Percentiles rank a stretch among this genome's conserved stretches.
Conservation (phyloP, 1,140 invertebrate species). For the Ostrea edulis region DNA sequence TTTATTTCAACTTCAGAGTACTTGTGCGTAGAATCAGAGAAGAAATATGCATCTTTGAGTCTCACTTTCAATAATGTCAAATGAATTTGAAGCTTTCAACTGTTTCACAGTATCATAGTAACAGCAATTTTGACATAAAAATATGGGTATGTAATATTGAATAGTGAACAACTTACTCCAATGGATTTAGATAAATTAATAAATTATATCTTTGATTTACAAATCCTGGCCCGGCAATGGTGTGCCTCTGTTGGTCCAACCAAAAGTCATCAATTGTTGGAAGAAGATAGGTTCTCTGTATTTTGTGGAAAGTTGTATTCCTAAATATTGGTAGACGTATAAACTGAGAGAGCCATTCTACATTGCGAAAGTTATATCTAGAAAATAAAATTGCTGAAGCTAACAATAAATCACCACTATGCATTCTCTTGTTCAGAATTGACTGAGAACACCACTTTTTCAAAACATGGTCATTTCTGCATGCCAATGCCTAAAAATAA, state of each 20-base stretch:
- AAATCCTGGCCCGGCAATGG: slow-evolving; percentile 37
- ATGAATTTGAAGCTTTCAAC: too few species aligned
- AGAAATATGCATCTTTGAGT: neutral
- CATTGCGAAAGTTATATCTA: slow-evolving; percentile 58
- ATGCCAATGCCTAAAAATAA: slow-evolving; percentile 45
- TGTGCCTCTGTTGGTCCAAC: slow-evolving; percentile 29
- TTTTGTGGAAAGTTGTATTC: slow-evolving; percentile 33
- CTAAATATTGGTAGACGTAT: slow-evolving; percentile 46
- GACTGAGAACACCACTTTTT: slow-evolving; percentile 56
- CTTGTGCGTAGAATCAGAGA: too few species aligned
- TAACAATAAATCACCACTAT: slow-evolving; percentile 56
- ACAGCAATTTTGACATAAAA: too few species aligned
- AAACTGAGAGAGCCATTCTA: slow-evolving; percentile 47
- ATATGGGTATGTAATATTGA: too few species aligned
- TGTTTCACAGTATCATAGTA: too few species aligned
- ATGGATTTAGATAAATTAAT: too few species aligned
- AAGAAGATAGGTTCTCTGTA: slow-evolving; percentile 52
- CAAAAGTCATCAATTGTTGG: slow-evolving; percentile 50
- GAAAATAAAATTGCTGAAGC: slow-evolving; percentile 43
- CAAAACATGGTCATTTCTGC: slow-evolving; percentile 46
- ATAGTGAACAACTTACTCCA: too few species aligned
- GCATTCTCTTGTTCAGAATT: slow-evolving; percentile 52
- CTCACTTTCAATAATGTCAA: too few species aligned
- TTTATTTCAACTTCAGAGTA: too few species aligned
- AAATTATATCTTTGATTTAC: slow-evolving; percentile 42